Percentiles rank a stretch among this genome's conserved stretches.
Evolutionary conservation across 2,797 vertebrate species (phyloP).

Genomic region (Thalassophryne amazonica): DNA sequence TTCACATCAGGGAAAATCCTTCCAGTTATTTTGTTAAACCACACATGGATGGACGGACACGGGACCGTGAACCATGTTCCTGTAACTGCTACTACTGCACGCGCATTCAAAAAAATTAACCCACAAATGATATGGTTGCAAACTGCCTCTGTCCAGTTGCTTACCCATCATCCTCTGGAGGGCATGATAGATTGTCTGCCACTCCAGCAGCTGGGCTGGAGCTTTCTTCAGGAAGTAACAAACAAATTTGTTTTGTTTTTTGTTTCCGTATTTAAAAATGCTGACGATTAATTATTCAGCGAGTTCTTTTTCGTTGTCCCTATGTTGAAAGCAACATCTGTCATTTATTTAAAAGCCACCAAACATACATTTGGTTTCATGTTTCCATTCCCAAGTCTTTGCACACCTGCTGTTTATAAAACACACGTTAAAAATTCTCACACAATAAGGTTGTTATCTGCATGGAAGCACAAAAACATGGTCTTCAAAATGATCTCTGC

Average conservation of each 20-base stretch:
- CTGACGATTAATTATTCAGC: constrained; percentile 72
- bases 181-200: constrained; percentile 42
- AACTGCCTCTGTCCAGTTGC: constrained; percentile 37
- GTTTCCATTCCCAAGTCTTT: constrained; percentile 41
- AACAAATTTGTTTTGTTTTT: constrained; percentile 63
- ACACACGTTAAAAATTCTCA: constrained; percentile 38
- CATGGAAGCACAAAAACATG: too few relatives aligned
- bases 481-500: too few relatives aligned
- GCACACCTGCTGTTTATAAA: constrained; percentile 62
- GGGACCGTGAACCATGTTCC: too few relatives aligned
- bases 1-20: too few relatives aligned
- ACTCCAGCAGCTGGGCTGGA: constrained; percentile 56
- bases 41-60: too few relatives aligned
- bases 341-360: constrained; percentile 59
- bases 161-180: constrained; percentile 34
- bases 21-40: too few relatives aligned
- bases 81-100: too few relatives aligned
- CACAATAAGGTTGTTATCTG: constrained; percentile 27
- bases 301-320: constrained; percentile 39
- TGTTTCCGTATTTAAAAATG: constrained; percentile 46
- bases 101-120: neutral
- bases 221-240: constrained; percentile 51
- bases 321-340: constrained; percentile 65
- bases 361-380: constrained; percentile 51
- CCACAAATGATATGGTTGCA: constrained; percentile 6